phyloP scores from a whole-genome alignment of 2,797 vertebrate species.

The Atherinosoma microstoma region DNA sequence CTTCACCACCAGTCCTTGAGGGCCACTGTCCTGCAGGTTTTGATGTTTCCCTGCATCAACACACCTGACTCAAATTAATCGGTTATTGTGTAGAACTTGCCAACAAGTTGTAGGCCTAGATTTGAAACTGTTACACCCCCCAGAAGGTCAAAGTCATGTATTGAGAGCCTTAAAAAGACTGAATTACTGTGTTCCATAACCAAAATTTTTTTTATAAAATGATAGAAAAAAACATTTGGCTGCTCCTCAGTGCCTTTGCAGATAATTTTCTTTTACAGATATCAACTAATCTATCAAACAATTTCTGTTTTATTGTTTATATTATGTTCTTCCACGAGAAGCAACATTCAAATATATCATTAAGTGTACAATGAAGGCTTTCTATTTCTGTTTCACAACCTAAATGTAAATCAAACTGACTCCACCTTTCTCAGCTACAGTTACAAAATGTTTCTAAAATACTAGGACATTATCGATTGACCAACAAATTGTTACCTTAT shows the following conservation, averaged over 20 bases:
- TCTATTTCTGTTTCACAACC: neutral
- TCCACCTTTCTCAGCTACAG: neutral
- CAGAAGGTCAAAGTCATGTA: no score
- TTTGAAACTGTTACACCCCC: neutral
- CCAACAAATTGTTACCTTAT: no score
- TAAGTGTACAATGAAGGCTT: neutral
- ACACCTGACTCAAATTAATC: no score
- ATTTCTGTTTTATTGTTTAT: neutral
- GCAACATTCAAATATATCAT: neutral
- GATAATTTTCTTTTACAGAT: neutral
- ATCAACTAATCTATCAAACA: neutral
- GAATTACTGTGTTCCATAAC: neutral
- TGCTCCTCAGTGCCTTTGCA: no score
- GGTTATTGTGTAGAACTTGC: no score
- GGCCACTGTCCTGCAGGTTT: no score
- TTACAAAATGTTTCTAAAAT: neutral
- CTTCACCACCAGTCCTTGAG: neutral
- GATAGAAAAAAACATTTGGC: neutral
- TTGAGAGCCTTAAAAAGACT: no score
- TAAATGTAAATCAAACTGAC: neutral
- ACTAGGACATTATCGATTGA: neutral
- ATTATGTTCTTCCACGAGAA: neutral
- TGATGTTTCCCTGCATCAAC: no score
- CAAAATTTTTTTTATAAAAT: neutral
- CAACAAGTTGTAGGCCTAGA: neutral